Evolutionary conservation across 2,797 vertebrate genomes (phyloP).

Genomic region (Nasua narica): DNA sequence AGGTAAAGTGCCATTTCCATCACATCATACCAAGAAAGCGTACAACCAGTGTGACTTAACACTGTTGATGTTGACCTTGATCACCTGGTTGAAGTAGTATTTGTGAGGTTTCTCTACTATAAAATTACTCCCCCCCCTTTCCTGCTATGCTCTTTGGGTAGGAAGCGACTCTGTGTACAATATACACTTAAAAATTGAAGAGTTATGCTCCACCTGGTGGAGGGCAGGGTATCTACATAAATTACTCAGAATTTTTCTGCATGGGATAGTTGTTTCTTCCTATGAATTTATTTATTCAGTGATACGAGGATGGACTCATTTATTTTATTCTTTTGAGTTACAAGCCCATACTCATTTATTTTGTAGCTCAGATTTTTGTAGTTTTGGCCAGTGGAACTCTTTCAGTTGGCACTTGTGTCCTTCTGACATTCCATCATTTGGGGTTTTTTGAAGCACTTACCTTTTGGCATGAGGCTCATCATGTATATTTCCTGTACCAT

Average conservation of each 20-base stretch:
- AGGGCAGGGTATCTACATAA: background rate
- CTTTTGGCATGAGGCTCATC: background rate
- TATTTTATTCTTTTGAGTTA: conserved; percentile 1
- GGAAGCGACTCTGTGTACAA: background rate
- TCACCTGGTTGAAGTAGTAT: background rate
- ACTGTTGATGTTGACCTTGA: too few species aligned
- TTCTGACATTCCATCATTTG: background rate
- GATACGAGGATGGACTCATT: background rate
- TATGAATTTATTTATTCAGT: background rate
- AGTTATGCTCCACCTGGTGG: background rate
- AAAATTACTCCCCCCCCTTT: background rate
- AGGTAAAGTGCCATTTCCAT: background rate
- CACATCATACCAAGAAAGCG: background rate
- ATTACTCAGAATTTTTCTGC: background rate
- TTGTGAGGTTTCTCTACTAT: background rate
- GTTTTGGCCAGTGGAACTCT: background rate
- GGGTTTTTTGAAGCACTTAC: background rate
- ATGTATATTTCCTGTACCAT: background rate
- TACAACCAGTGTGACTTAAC: background rate
- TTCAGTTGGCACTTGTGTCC: background rate
- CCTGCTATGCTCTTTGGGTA: background rate
- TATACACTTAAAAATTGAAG: background rate
- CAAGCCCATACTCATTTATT: background rate
- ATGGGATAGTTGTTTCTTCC: background rate
- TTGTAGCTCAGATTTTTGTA: background rate